Conservation (phyloP, 2,113 vertebrate genomes). For the Gadus macrocephalus region DNA sequence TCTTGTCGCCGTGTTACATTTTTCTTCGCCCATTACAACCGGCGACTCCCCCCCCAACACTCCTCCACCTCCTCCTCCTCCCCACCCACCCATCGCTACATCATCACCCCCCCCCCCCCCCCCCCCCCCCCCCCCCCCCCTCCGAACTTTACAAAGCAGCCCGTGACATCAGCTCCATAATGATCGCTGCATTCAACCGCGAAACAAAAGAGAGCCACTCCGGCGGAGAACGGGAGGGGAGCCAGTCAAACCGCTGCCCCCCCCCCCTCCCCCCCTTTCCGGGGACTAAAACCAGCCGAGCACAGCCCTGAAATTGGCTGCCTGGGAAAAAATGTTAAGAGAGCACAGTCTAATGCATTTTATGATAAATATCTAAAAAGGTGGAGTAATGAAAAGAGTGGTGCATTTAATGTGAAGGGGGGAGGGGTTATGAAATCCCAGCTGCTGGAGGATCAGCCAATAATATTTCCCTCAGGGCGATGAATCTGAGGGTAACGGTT, state of each 20-base stretch:
- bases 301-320: conserved; percentile 57
- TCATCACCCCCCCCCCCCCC: background rate
- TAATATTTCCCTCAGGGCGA: conserved; percentile 57
- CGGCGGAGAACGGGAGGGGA: conserved; percentile 55
- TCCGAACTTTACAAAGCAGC: conserved; percentile 51
- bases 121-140: conserved; percentile 22
- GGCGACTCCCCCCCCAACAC: conserved; percentile 35
- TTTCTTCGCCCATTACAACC: conserved; percentile 30
- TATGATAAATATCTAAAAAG: conserved; percentile 67
- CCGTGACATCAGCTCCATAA: conserved; percentile 54
- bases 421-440: conserved; percentile 47
- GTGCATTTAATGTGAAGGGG: conserved; percentile 17
- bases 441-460: conserved; percentile 56
- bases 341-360: conserved; percentile 65
- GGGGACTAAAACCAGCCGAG: conserved; percentile 67
- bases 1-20: conserved; percentile 23
- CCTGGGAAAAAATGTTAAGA: conserved; percentile 30
- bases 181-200: conserved; percentile 61
- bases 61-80: conserved; percentile 24
- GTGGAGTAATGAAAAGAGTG: conserved; percentile 55
- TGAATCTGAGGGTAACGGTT: conserved; percentile 54
- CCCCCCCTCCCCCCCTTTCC: background rate
- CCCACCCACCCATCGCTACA: conserved; percentile 33
- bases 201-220: conserved; percentile 60
- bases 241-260: conserved; percentile 34